A percentile compares a stretch with the other conserved stretches of the same genome.
These are phyloP conservation scores for Aspidoscelis tigris DNA, from an alignment of 2,113 vertebrate species.

Conservation along the genomic window DNA sequence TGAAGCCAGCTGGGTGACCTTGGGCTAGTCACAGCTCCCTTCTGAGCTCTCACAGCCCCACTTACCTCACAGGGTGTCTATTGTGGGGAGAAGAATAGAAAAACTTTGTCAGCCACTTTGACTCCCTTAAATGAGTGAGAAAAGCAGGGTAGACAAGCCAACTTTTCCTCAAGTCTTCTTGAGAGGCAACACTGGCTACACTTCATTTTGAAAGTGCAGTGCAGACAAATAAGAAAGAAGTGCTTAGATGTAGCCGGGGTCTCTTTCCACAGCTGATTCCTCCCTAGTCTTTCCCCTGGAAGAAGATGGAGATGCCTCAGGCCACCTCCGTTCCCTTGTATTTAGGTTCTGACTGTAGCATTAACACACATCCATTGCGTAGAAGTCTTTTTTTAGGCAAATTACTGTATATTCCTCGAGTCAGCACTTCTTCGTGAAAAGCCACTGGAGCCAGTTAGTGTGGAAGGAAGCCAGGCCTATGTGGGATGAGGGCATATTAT, in stretches of 20 bases:
- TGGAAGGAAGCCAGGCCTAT: constrained; percentile 4
- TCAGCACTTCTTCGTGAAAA: constrained; percentile 34
- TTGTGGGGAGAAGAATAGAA: no score
- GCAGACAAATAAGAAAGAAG: no score
- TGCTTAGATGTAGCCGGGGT: no score
- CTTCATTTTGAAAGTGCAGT: not conserved
- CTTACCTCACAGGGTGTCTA: no score
- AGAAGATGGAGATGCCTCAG: not conserved
- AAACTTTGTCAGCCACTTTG: no score
- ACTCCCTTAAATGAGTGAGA: no score
- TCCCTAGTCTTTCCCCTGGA: not conserved
- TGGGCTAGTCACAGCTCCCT: no score
- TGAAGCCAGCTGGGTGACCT: no score
- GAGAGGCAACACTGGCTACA: not conserved
- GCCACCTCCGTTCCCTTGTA: not conserved
- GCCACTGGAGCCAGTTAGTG: constrained; percentile 12
- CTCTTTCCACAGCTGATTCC: not conserved
- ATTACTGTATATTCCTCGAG: not conserved
- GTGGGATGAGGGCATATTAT: constrained; percentile 27
- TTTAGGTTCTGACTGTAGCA: not conserved
- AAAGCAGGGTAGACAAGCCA: no score
- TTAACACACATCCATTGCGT: not conserved
- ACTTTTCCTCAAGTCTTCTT: not conserved
- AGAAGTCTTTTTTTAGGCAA: constrained; percentile 9
- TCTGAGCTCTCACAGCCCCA: no score